These are phyloP conservation scores for Aptenodytes forsteri DNA, from an alignment of 2,113 vertebrate species.

Conservation along the genomic window DNA sequence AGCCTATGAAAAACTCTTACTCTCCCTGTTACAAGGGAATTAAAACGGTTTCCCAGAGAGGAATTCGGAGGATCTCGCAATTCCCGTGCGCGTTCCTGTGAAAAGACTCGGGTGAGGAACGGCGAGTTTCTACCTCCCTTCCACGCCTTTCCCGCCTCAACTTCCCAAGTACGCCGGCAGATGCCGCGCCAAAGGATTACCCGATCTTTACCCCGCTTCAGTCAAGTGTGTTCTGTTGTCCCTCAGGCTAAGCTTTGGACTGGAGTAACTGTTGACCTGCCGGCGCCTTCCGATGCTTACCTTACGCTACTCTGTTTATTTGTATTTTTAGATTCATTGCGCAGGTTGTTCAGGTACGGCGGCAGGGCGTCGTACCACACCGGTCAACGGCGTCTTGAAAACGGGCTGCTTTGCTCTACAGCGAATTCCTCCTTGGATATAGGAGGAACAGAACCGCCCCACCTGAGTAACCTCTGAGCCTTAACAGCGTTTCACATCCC, in stretches of 20 bases:
- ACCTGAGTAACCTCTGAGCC: no score
- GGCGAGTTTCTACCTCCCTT: background rate
- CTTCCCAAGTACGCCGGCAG: background rate
- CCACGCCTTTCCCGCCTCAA: background rate
- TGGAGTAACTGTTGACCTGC: no score
- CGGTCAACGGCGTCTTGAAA: no score
- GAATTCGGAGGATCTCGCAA: background rate
- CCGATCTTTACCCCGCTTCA: no score
- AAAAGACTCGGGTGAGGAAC: background rate
- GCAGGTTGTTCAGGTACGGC: background rate
- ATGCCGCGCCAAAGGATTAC: rapidly evolving
- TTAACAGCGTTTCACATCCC: background rate
- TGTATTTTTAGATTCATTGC: background rate
- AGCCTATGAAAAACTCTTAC: background rate
- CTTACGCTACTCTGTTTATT: no score
- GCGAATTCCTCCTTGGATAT: no score
- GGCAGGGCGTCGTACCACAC: background rate
- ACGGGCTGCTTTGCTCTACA: background rate
- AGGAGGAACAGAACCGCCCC: background rate
- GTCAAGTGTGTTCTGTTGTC: background rate
- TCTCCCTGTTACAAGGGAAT: background rate
- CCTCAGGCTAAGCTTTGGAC: no score
- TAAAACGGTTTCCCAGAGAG: background rate
- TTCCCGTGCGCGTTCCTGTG: rapidly evolving
- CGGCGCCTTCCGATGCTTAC: background rate